phyloP scores from a whole-genome alignment of 2,113 vertebrate genomes.

The Rafetus swinhoei region DNA sequence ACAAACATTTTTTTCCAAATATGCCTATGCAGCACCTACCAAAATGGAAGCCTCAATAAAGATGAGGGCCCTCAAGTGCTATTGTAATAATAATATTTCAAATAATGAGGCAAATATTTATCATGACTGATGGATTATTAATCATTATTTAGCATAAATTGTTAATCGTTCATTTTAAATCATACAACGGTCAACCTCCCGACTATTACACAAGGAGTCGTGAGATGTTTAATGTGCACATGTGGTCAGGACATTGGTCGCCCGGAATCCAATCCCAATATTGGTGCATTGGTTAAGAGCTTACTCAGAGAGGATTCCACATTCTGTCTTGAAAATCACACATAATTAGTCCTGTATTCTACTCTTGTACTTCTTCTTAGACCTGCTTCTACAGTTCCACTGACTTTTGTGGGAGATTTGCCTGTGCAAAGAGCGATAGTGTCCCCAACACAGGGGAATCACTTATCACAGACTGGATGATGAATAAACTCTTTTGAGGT shows the following conservation, averaged over 20 bases:
- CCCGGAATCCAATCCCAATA: not conserved
- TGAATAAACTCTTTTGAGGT: not conserved
- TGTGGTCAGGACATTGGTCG: not conserved
- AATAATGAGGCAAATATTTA: not conserved
- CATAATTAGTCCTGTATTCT: not conserved
- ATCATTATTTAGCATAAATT: not conserved
- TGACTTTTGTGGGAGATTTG: not conserved
- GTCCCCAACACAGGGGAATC: not conserved
- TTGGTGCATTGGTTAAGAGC: not conserved
- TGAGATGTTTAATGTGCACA: not conserved
- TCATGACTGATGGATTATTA: not conserved
- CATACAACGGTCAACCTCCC: not conserved
- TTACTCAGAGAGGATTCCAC: not conserved
- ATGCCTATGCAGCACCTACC: not conserved
- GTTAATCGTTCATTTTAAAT: not conserved
- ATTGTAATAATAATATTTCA: not conserved
- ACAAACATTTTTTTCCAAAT: not conserved
- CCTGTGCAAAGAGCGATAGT: not conserved
- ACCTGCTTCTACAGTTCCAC: not conserved
- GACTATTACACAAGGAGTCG: not conserved
- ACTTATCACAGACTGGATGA: fast-evolving
- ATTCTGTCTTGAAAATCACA: not conserved
- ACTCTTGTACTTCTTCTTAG: not conserved
- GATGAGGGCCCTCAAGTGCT: not conserved
- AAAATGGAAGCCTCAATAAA: no score